Evolutionary conservation across 1,140 invertebrate species (phyloP).

Genomic region (Notospermus geniculatus): DNA sequence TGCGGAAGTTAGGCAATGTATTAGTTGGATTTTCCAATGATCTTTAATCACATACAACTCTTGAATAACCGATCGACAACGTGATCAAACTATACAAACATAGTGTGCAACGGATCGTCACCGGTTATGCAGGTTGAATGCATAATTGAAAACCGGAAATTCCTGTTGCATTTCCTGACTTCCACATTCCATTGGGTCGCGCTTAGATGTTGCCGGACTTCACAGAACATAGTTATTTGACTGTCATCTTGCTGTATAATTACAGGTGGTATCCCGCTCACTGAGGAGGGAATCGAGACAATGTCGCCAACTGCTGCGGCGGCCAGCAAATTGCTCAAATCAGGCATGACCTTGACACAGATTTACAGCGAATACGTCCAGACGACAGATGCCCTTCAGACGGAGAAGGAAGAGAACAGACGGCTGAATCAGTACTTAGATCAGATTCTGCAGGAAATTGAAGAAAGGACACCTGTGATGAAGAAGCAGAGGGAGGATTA

Average conservation of each 20-base stretch:
- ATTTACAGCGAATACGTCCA: conserved; percentile 84
- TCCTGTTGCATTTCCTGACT: too few relatives aligned
- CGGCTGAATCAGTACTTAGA: conserved; percentile 75
- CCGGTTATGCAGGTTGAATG: too few relatives aligned
- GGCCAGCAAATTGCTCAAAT: conserved; percentile 76
- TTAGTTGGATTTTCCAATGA: too few relatives aligned
- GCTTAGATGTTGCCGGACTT: too few relatives aligned
- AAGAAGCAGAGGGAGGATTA: conserved; percentile 78
- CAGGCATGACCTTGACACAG: conserved; percentile 83
- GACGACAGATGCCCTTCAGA: conserved; percentile 69
- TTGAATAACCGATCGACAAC: too few relatives aligned
- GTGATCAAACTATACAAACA: too few relatives aligned
- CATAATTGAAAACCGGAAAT: too few relatives aligned
- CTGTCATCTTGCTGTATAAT: not conserved
- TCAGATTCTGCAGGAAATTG: conserved; percentile 75
- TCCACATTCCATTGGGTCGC: too few relatives aligned
- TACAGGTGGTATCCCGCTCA: conserved; percentile 15
- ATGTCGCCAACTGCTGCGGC: conserved; percentile 82
- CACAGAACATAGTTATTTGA: too few relatives aligned
- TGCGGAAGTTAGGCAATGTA: too few relatives aligned
- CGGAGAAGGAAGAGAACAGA: conserved; percentile 76
- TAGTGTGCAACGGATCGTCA: too few relatives aligned
- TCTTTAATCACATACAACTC: too few relatives aligned
- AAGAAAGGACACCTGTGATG: conserved; percentile 79
- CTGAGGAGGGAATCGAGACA: conserved; percentile 74